Conservation (phyloP, 92 coral and sea anemone species). For the Epizoanthus stellaris region DNA sequence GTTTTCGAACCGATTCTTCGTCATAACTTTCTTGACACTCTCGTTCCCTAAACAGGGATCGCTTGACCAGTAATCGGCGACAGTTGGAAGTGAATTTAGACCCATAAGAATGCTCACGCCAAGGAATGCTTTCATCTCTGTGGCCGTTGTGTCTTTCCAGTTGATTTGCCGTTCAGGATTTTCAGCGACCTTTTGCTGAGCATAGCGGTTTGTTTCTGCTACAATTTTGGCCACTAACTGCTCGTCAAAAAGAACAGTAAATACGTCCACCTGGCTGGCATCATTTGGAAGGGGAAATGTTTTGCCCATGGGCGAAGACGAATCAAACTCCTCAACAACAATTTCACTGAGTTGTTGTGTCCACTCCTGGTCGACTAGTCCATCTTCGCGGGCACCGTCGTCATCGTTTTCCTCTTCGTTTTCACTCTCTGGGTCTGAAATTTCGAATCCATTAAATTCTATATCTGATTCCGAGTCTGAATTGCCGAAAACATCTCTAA, state of each 20-base stretch:
- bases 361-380: not conserved
- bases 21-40: conserved; percentile 6
- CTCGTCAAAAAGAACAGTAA: conserved; percentile 17
- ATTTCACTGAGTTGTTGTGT: not conserved
- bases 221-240: conserved; percentile 6
- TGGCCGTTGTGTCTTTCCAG: conserved; percentile 14
- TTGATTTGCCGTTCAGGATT: not conserved
- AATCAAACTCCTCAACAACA: conserved; percentile 18
- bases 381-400: not conserved
- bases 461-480: conserved; percentile 4
- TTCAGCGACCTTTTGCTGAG: not conserved
- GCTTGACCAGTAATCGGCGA: conserved; percentile 12
- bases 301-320: not conserved
- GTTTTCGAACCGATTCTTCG: conserved; percentile 2
- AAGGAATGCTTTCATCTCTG: conserved; percentile 25
- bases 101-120: conserved; percentile 10
- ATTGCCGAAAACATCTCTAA: conserved; percentile 19
- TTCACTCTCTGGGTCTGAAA: not conserved
- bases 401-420: not conserved
- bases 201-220: conserved; percentile 8
- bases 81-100: not conserved
- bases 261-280: conserved; percentile 26
- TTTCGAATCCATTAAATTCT: conserved; percentile 18
- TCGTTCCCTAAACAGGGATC: conserved; percentile 26
- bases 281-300: not conserved